Base-by-base conservation (phyloP, 1,140 invertebrate genomes). In the Temnothorax nylanderi region DNA sequence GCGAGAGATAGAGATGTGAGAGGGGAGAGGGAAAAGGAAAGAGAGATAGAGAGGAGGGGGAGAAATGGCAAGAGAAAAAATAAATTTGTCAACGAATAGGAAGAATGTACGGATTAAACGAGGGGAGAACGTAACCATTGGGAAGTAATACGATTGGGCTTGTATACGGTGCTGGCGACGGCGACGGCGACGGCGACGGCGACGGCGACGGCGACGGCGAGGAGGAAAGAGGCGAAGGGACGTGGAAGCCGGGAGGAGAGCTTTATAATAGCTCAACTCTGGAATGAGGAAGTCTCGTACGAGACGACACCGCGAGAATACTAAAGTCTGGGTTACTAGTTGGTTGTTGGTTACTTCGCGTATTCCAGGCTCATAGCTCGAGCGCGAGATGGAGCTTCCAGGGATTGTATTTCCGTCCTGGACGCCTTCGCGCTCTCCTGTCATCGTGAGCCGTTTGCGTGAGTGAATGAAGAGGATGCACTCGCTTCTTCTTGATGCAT, bases 261-360 rank as follows among this genome's bases (percentile, higher is more conserved):
- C 56, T 92, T 93, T 85, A 91, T 92, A 91, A 93, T 93, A 92
- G 88, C 78, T 90, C 80, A 88, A 78, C 88, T 93, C 67, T 93
- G 93, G 92, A 93, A 93, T 93, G 92, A 92, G 92, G 92, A 92
- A 93, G 89, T 89, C 88, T 91, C 87, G 87, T 87, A 90, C 85
- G 86, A 64, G 86, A 92, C 87, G 88, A 93, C 92, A 91, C 88
- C 85, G 74, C 85, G 91, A 82, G 93, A 94, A 94, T 94, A 94
- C 93, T 94, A 94, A 94, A 94, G 92, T 93, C 90, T 94, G 88
- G 92, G 92, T 93, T 93, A 94, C 91, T 92, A 93, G 92, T 92
- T 84, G 86, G 90, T 92, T 92, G 88, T 92, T 91, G 88, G 90
- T 91, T 90, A 91, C 88, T 86, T 87, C 47, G 81, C 87, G 90